A percentile compares a stretch with the other conserved stretches of the same genome.
These are phyloP conservation scores for Dendrolimus kikuchii DNA, from an alignment of 1,140 invertebrate species.

Conservation along the genomic window DNA sequence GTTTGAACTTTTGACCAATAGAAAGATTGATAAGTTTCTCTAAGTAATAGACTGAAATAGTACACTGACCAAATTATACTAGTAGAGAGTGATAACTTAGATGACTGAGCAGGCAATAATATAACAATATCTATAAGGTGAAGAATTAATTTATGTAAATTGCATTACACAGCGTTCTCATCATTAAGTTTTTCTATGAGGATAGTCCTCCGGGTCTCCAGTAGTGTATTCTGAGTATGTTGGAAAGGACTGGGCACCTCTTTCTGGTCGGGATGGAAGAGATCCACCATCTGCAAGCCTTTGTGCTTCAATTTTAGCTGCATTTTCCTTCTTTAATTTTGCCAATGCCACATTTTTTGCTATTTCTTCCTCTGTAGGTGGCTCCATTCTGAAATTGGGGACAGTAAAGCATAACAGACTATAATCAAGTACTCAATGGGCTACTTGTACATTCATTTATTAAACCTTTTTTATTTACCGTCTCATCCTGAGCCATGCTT, in stretches of 20 bases:
- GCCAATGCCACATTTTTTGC: constrained; percentile 79
- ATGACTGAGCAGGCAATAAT: too few relatives aligned
- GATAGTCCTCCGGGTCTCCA: constrained; percentile 20
- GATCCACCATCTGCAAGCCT: constrained; percentile 46
- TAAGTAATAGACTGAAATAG: too few relatives aligned
- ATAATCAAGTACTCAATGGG: not conserved
- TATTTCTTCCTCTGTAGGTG: constrained; percentile 83
- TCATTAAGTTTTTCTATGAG: not conserved
- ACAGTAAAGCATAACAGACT: too few relatives aligned
- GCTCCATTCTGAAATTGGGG: constrained; percentile 64
- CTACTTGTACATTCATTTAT: constrained; percentile 2
- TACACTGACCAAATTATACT: too few relatives aligned
- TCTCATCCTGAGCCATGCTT: constrained; percentile 84
- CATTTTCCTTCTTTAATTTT: constrained; percentile 82
- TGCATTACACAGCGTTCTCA: too few relatives aligned
- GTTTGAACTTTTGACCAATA: too few relatives aligned
- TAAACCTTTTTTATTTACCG: constrained; percentile 55
- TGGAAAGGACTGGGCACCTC: constrained; percentile 43
- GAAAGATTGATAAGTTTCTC: too few relatives aligned
- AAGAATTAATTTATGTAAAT: too few relatives aligned
- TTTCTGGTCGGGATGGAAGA: constrained; percentile 32
- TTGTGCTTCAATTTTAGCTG: constrained; percentile 75
- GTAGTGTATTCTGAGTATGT: constrained; percentile 34
- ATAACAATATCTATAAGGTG: too few relatives aligned
- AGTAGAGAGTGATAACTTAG: too few relatives aligned